These are phyloP conservation scores for Cinclus mexicanus DNA, from an alignment of 2,113 vertebrate genomes.

Conservation along the genomic window DNA sequence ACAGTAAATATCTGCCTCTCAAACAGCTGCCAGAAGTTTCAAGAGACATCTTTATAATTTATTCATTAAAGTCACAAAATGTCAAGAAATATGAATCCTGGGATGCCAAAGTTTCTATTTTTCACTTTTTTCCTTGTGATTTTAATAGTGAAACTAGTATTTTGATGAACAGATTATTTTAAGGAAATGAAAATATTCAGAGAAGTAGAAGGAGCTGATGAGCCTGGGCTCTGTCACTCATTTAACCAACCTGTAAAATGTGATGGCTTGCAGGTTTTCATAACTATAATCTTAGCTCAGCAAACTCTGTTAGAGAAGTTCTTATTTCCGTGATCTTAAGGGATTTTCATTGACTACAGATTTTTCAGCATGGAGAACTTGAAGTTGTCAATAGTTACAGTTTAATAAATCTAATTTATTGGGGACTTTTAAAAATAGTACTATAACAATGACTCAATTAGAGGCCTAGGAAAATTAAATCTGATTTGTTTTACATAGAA, in stretches of 20 bases:
- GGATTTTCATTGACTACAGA: background rate
- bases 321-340: fast-evolving
- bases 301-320: background rate
- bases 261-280: background rate
- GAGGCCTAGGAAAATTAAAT: background rate
- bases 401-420: background rate
- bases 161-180: background rate
- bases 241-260: background rate
- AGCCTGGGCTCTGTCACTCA: background rate
- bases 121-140: background rate
- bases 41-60: background rate
- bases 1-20: background rate
- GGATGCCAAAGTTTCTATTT: background rate
- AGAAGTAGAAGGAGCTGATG: background rate
- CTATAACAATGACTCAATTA: background rate
- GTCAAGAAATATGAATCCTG: background rate
- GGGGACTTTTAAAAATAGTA: background rate
- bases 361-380: background rate
- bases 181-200: background rate
- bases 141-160: background rate
- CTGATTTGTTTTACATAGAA: background rate
- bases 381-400: background rate
- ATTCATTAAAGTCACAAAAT: background rate
- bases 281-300: background rate
- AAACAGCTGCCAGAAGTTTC: background rate